These are phyloP conservation scores for Lipotes vexillifer DNA, from an alignment of 2,113 vertebrate species.

Conservation along the genomic window DNA sequence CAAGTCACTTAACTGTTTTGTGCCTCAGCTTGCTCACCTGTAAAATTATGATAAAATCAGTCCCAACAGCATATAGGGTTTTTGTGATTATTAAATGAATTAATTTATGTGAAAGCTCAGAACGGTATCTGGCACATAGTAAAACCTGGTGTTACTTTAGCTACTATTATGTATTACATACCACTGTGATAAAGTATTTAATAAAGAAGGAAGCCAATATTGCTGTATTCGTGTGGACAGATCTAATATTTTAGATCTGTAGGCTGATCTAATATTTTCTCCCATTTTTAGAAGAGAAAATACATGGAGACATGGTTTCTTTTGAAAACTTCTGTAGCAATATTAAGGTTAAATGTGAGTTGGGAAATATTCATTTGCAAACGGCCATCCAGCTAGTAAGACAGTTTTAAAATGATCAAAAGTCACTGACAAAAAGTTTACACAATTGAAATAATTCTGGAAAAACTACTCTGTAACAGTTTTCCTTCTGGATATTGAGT, in stretches of 20 bases:
- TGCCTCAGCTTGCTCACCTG: background rate
- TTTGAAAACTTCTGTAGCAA: background rate
- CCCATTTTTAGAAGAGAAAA: background rate
- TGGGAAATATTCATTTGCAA: background rate
- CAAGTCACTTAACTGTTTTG: background rate
- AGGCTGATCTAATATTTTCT: background rate
- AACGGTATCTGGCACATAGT: background rate
- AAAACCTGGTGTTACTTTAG: background rate
- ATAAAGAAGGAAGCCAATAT: background rate
- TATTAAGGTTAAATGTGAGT: background rate
- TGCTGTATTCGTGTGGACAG: background rate
- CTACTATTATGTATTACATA: background rate
- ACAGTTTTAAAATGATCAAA: background rate
- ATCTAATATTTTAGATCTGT: no score
- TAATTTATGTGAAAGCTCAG: background rate
- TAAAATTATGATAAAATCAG: background rate
- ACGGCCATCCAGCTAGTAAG: background rate
- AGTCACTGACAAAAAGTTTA: background rate
- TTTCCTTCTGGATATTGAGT: background rate
- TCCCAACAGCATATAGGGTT: background rate
- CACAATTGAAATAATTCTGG: background rate
- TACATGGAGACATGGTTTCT: background rate
- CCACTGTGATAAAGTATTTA: background rate
- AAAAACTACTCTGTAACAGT: background rate
- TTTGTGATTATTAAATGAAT: background rate